phyloP scores from a whole-genome alignment of 1,140 invertebrate species.

The Drosophila cardini region DNA sequence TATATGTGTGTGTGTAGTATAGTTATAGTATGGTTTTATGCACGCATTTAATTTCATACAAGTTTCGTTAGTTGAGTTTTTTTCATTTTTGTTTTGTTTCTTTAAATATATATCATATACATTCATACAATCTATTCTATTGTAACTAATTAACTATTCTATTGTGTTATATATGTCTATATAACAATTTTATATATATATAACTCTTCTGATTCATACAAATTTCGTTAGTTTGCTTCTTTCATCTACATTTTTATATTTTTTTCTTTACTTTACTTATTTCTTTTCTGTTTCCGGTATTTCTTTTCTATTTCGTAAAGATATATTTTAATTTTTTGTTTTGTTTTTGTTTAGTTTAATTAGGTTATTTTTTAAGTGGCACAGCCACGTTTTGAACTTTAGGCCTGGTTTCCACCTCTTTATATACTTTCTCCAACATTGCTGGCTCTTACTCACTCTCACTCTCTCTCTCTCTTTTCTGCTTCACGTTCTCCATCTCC shows the following conservation, averaged over 20 bases:
- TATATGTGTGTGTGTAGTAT: slow-evolving; percentile 6
- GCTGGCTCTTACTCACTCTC: slow-evolving; percentile 1
- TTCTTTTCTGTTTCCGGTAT: too few species aligned
- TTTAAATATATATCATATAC: slow-evolving; percentile 27
- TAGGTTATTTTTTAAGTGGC: slow-evolving; percentile 62
- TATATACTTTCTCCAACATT: slow-evolving; percentile 4
- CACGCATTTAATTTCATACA: slow-evolving; percentile 26
- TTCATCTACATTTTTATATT: neutral
- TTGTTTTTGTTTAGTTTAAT: slow-evolving; percentile 30
- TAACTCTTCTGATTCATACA: slow-evolving; percentile 35
- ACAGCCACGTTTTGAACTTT: slow-evolving; percentile 80
- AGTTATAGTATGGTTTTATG: slow-evolving; percentile 4
- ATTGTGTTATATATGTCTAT: slow-evolving; percentile 17
- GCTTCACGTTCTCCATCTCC: slow-evolving; percentile 8
- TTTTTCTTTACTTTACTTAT: too few species aligned
- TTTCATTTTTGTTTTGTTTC: slow-evolving; percentile 11
- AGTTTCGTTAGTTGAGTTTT: slow-evolving; percentile 39
- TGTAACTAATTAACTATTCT: slow-evolving; percentile 24
- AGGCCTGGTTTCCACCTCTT: slow-evolving; percentile 57
- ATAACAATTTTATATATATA: slow-evolving; percentile 13
- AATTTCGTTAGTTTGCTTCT: slow-evolving; percentile 21
- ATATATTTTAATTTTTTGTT: neutral
- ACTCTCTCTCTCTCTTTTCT: neutral
- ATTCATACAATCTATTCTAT: slow-evolving; percentile 23
- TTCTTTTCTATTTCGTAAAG: too few species aligned